These are phyloP conservation scores for Rhombomys opimus DNA, from an alignment of 2,113 vertebrate genomes.

Conservation along the genomic window DNA sequence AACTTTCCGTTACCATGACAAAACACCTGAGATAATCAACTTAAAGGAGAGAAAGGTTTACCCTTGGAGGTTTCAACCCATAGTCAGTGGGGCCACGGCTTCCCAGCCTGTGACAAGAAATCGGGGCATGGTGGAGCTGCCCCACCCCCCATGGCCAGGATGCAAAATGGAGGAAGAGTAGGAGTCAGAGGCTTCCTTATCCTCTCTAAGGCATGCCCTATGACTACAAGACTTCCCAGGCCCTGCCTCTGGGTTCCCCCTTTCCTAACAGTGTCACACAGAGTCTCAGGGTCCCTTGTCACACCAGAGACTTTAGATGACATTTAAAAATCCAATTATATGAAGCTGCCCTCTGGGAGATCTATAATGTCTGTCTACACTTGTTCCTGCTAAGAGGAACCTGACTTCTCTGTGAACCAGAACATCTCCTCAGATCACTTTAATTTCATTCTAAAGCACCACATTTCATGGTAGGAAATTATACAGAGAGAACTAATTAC, in stretches of 20 bases:
- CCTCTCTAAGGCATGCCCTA: not conserved
- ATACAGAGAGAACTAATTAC: conserved; percentile 80
- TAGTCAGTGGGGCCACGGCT: not conserved
- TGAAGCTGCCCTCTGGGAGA: not conserved
- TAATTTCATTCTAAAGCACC: conserved; percentile 79
- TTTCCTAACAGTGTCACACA: not conserved
- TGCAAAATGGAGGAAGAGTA: not conserved
- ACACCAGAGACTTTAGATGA: not conserved
- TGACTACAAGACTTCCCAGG: not conserved
- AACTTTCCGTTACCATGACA: not conserved
- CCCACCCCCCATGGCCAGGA: not conserved
- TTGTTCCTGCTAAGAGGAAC: conserved; percentile 54
- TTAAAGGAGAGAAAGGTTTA: not conserved
- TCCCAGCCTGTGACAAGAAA: not conserved
- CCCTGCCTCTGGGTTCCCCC: not conserved
- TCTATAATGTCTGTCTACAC: not conserved
- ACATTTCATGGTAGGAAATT: conserved; percentile 70
- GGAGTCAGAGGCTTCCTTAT: not conserved
- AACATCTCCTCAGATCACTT: conserved; percentile 76
- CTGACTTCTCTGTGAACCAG: conserved; percentile 77
- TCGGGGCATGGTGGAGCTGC: not conserved
- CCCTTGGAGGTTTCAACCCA: not conserved
- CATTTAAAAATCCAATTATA: not conserved
- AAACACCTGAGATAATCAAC: not conserved
- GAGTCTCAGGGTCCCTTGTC: not conserved